phyloP scores from a whole-genome alignment of 1,140 invertebrate genomes.

The Drosophila grimshawi region DNA sequence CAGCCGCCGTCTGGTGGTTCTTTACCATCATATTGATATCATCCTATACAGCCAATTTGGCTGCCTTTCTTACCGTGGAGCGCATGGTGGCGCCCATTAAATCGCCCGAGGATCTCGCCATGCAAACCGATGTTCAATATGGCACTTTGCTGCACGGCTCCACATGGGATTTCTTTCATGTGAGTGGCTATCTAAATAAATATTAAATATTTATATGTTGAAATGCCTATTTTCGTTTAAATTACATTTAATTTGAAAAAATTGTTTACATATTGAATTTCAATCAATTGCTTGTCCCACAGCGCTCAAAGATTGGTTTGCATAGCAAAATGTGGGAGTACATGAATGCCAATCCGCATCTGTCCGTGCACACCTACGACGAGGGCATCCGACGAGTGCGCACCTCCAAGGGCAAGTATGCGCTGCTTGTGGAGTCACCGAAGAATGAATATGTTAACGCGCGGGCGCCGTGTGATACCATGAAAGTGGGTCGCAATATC shows the following conservation, averaged over 20 bases:
- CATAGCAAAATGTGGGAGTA: slow-evolving; percentile 98
- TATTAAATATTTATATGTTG: too few relatives aligned
- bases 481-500: slow-evolving; percentile 96
- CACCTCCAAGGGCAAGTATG: slow-evolving; percentile 95
- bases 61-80: slow-evolving; percentile 98
- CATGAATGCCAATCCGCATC: slow-evolving; percentile 93
- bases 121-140: slow-evolving; percentile 98
- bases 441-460: slow-evolving; percentile 98
- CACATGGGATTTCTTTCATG: slow-evolving; percentile 96
- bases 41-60: slow-evolving; percentile 99
- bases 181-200: slow-evolving; percentile 75
- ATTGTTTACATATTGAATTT: too few relatives aligned
- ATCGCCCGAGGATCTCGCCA: slow-evolving; percentile 96
- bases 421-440: slow-evolving; percentile 96
- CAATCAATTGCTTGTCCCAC: slow-evolving; percentile 12
- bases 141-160: slow-evolving; percentile 94
- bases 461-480: slow-evolving; percentile 96
- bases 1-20: slow-evolving; percentile 99
- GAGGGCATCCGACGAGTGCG: slow-evolving; percentile 93
- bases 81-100: slow-evolving; percentile 97
- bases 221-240: slow-evolving; percentile 1
- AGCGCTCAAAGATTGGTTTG: slow-evolving; percentile 95
- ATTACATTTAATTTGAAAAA: background rate
- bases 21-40: slow-evolving; percentile 99
- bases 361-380: slow-evolving; percentile 92